Conservation (phyloP, 2,888 invertebrate species). For the Parnassius mnemosyne region DNA sequence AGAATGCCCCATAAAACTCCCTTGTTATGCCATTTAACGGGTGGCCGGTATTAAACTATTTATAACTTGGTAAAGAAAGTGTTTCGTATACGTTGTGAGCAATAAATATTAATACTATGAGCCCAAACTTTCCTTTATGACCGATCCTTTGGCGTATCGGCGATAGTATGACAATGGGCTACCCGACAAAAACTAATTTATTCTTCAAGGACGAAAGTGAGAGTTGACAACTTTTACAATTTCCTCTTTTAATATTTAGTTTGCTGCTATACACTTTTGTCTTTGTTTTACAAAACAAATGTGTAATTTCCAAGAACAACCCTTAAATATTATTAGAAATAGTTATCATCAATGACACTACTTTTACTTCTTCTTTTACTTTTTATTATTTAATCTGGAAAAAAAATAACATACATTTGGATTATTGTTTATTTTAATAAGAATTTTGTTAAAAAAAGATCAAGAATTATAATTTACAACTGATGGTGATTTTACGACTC, state of each 20-base stretch:
- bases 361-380: not conserved
- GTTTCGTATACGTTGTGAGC: slow-evolving; percentile 58
- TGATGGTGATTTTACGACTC: too few species aligned
- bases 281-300: slow-evolving; percentile 20
- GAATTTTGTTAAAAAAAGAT: too few species aligned
- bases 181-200: slow-evolving; percentile 48
- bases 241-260: slow-evolving; percentile 33
- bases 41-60: slow-evolving; percentile 72
- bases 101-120: slow-evolving; percentile 72
- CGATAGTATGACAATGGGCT: slow-evolving; percentile 48
- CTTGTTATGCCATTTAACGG: slow-evolving; percentile 67
- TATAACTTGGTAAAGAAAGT: slow-evolving; percentile 65
- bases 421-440: too few species aligned
- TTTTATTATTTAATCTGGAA: too few species aligned
- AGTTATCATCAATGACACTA: not conserved
- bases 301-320: not conserved
- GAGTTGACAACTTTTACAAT: slow-evolving; percentile 36
- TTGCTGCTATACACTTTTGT: slow-evolving; percentile 25
- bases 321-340: not conserved
- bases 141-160: slow-evolving; percentile 45
- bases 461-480: too few species aligned
- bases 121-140: slow-evolving; percentile 65
- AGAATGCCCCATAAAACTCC: slow-evolving; percentile 50
- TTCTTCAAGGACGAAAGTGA: slow-evolving; percentile 39
- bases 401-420: too few species aligned